Evolutionary conservation across 2,113 vertebrate genomes (phyloP), one percentile per base, ranked within the genome.

Genomic region (Sinocyclocheilus rhinocerous): DNA sequence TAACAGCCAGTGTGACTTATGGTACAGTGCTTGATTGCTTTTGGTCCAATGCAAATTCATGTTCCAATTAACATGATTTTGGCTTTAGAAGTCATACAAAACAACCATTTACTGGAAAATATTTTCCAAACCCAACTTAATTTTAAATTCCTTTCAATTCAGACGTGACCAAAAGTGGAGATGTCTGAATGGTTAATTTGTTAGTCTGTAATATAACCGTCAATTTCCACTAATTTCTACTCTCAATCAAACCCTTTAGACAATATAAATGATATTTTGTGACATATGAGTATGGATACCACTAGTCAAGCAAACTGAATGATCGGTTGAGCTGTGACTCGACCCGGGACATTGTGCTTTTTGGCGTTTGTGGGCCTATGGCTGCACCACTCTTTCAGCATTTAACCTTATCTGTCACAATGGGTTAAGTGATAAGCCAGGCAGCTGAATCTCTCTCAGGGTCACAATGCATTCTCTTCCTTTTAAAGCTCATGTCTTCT

Each of bases 401-500:
- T 92, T 93, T 96, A 95, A 96, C 96, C 96, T 97, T 97, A 94
- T 91, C 96, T 97, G 96, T 97, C 96, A 96, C 78, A 82, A 88
- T 9, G 88, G 86, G 81, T 87, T 91, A 93, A 96, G 89, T 96
- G 97, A 97, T 96, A 95, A 96, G 94, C 85, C 90, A 87, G 94
- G 90, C 94, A 95, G 94, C 93, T 95, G 94, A 87, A 91, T 92
- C 92, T 93, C 91, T 90, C 86, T 90, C 52, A 4, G 0, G 36
- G 92, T 92, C 93, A 95, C 94, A 94, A 96, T 95, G 89, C 94
- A 95, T 95, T 96, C 93, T 94, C 93, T 95, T 95, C 94, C 94
- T 95, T 96, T 96, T 96, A 95, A 95, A 95, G 95, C 84, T 90
- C 91, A 91, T 79, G 61, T 83, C 83, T 65, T 85, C 65, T 75